A percentile compares a stretch with the other conserved stretches of the same genome.
phyloP scores from a whole-genome alignment of 2,113 vertebrate species.

The Athene noctua region DNA sequence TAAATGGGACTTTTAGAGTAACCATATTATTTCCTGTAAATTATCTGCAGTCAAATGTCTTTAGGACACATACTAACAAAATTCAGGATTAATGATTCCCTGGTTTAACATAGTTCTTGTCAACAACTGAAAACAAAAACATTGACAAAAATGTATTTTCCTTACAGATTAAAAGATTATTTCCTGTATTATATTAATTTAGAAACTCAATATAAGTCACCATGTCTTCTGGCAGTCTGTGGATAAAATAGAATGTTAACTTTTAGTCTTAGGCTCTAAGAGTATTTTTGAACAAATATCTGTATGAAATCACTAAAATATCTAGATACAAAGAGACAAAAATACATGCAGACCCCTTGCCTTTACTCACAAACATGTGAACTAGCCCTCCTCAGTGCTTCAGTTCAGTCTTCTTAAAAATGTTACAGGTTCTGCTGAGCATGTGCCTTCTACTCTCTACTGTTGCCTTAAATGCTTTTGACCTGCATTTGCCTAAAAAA shows the following conservation, averaged over 20 bases:
- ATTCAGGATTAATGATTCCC: not conserved
- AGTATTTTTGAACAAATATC: not conserved
- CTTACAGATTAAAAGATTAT: not conserved
- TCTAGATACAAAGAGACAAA: not conserved
- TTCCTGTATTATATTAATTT: slow-evolving; percentile 1
- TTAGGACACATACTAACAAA: not conserved
- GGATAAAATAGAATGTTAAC: not conserved
- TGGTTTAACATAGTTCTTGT: not conserved
- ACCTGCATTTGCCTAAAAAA: not conserved
- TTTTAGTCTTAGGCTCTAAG: not conserved
- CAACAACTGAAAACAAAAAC: slow-evolving; percentile 5
- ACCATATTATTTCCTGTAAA: not conserved
- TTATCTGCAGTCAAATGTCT: not conserved
- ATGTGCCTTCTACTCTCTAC: not conserved
- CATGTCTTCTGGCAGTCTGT: not conserved
- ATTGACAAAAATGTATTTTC: not conserved
- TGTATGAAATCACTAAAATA: not conserved
- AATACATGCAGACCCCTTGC: not conserved
- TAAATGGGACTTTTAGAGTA: not conserved
- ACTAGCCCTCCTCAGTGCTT: not conserved
- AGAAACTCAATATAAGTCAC: not conserved
- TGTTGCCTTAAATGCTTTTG: not conserved
- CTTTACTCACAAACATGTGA: not conserved
- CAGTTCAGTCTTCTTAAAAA: not conserved
- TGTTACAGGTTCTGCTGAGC: not conserved